Evolutionary conservation across 2,113 vertebrate genomes (phyloP).

Genomic region (Cathartes aura): DNA sequence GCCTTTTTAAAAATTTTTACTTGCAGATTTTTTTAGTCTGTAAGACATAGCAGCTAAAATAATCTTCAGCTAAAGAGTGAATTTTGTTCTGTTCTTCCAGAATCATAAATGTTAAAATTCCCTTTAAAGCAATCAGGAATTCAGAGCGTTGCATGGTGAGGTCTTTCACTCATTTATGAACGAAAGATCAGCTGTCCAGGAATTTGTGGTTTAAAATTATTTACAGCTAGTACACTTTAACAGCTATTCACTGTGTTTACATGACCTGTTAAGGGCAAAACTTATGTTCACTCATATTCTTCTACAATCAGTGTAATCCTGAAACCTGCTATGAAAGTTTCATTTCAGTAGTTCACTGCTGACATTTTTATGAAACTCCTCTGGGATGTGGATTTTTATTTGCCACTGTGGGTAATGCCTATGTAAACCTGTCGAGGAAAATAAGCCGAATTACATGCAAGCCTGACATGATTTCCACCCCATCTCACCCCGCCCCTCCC

Average conservation of each 20-base stretch:
- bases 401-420: neutral
- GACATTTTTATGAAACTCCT: neutral
- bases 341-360: neutral
- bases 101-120: neutral
- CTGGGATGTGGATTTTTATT: neutral
- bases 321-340: neutral
- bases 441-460: neutral
- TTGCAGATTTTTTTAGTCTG: neutral
- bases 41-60: neutral
- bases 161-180: neutral
- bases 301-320: neutral
- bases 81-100: neutral
- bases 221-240: neutral
- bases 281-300: neutral
- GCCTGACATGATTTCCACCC: neutral
- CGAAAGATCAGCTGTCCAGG: neutral
- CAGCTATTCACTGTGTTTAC: neutral
- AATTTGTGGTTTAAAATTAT: neutral
- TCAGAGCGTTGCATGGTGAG: neutral
- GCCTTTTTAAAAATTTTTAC: neutral
- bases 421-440: conserved; percentile 12
- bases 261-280: neutral
- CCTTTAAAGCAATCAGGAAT: neutral
- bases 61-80: neutral
- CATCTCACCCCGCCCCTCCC: neutral